These are phyloP conservation scores for Diaphora mendica DNA, from an alignment of 2,888 invertebrate species.

Conservation along the genomic window DNA sequence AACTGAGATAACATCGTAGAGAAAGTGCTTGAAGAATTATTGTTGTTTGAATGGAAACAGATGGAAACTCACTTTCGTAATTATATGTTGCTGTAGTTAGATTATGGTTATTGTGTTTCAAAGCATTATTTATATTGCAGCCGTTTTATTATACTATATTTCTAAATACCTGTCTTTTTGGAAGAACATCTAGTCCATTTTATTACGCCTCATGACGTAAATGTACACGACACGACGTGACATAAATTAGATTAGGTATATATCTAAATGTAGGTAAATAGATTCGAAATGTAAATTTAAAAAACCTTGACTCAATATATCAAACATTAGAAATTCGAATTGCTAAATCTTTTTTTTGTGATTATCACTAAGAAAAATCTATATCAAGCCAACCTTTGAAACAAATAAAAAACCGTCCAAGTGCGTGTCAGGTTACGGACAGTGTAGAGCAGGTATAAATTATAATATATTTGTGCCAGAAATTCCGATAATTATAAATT, in stretches of 20 bases:
- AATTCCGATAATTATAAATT: too few relatives aligned
- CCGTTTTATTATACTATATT: slow-evolving; percentile 2
- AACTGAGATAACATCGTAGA: slow-evolving; percentile 41
- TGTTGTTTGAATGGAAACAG: slow-evolving; percentile 40
- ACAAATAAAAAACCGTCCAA: neutral
- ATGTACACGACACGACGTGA: neutral
- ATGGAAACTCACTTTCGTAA: slow-evolving; percentile 40
- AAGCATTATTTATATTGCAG: slow-evolving; percentile 5
- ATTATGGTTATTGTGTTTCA: slow-evolving; percentile 25
- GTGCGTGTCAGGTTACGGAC: too few relatives aligned
- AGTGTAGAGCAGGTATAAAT: too few relatives aligned
- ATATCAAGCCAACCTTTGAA: neutral
- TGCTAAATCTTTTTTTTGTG: neutral
- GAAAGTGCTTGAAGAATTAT: slow-evolving; percentile 47
- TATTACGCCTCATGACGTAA: neutral
- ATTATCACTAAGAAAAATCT: too few relatives aligned
- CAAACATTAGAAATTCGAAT: neutral
- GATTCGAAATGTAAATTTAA: neutral
- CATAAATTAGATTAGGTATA: neutral
- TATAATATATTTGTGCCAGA: too few relatives aligned
- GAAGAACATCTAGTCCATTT: neutral
- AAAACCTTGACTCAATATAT: neutral
- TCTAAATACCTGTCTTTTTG: slow-evolving; percentile 1
- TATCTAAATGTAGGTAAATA: neutral
- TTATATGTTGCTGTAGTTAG: slow-evolving; percentile 30